These are phyloP conservation scores for Theretra japonica DNA, from an alignment of 2,888 invertebrate genomes.

Conservation along the genomic window DNA sequence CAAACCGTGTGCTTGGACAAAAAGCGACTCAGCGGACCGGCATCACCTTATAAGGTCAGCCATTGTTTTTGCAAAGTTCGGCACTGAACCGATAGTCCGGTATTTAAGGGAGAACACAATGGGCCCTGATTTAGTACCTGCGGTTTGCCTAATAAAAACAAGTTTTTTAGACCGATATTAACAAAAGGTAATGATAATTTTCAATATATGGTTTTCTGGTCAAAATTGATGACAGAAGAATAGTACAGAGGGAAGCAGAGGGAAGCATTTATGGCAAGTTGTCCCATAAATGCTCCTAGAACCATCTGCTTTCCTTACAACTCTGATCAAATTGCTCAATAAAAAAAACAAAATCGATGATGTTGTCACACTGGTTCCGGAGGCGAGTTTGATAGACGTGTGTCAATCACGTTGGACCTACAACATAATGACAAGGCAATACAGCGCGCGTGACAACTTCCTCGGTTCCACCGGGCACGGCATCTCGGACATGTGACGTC, in stretches of 20 bases:
- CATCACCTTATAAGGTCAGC: conserved; percentile 66
- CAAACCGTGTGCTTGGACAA: conserved; percentile 47
- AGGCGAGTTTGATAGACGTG: not conserved
- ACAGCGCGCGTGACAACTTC: conserved; percentile 9
- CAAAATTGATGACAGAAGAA: too few relatives aligned
- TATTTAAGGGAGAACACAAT: conserved; percentile 10
- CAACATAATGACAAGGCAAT: not conserved
- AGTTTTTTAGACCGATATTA: not conserved
- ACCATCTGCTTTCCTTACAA: too few relatives aligned
- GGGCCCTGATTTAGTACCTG: not conserved
- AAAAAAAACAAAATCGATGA: not conserved
- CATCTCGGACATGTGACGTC: not conserved
- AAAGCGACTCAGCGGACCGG: conserved; percentile 55
- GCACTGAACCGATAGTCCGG: not conserved
- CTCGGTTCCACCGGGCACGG: not conserved
- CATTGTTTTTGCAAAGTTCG: conserved; percentile 65
- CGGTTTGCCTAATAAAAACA: not conserved
- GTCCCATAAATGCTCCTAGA: too few relatives aligned
- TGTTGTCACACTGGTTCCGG: not conserved
- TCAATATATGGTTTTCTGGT: too few relatives aligned
- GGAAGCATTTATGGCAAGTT: too few relatives aligned
- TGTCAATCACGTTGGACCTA: not conserved
- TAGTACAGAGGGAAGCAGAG: too few relatives aligned
- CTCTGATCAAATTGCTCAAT: not conserved
- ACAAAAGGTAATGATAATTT: not conserved